These are phyloP conservation scores for Pelagia noctiluca DNA, from an alignment of 30 jellyfish, hydroid and myxozoan genomes.

Conservation along the genomic window DNA sequence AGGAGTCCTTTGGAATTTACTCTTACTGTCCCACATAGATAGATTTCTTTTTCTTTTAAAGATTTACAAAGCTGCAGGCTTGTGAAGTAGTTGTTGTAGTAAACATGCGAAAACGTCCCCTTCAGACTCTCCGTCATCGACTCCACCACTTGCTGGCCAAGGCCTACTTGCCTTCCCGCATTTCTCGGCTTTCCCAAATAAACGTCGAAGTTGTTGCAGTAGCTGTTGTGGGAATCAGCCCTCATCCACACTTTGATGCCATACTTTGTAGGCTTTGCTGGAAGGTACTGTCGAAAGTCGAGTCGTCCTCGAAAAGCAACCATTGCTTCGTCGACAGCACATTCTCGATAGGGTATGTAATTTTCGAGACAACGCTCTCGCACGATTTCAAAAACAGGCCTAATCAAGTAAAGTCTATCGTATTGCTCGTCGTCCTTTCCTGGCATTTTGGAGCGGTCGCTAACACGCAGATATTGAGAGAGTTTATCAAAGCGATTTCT, in stretches of 20 bases:
- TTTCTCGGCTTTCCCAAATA: conserved; percentile 28
- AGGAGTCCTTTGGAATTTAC: conserved; percentile 49
- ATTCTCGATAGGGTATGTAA: too few species aligned
- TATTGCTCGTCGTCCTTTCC: too few species aligned
- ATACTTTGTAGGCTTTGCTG: conserved; percentile 42
- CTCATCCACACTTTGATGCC: conserved; percentile 50
- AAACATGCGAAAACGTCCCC: conserved; percentile 23
- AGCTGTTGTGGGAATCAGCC: conserved; percentile 37
- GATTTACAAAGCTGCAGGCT: conserved; percentile 17
- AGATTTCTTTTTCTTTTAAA: conserved; percentile 9
- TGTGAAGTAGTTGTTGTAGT: conserved; percentile 32
- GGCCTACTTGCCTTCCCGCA: conserved; percentile 36
- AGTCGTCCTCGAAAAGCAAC: conserved; percentile 35
- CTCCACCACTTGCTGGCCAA: conserved; percentile 43
- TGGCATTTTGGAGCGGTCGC: too few species aligned
- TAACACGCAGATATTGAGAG: too few species aligned
- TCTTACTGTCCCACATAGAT: conserved; percentile 45
- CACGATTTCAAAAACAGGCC: too few species aligned
- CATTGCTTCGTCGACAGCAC: conserved; percentile 61
- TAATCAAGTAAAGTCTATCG: too few species aligned
- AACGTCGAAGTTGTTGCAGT: conserved; percentile 5
- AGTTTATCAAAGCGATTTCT: too few species aligned
- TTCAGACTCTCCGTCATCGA: conserved; percentile 22
- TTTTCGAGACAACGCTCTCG: too few species aligned
- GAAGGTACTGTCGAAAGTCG: conserved; percentile 44